A percentile compares a stretch with the other conserved stretches of the same genome.
Conservation (phyloP, 2,113 vertebrate genomes). For the western clawed frog (Xenopus tropicalis) region DNA sequence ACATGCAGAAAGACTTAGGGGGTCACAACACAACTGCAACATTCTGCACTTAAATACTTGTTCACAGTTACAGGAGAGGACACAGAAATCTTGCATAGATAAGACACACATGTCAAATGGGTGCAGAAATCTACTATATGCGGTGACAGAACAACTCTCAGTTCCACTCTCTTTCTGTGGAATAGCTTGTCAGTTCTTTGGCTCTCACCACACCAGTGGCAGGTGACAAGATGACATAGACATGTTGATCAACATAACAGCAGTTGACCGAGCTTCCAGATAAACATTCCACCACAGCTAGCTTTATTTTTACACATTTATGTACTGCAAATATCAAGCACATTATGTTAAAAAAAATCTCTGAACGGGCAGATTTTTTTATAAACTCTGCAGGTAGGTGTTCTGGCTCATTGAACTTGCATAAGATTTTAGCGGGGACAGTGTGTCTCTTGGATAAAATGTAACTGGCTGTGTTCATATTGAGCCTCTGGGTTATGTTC, state of each 20-base stretch:
- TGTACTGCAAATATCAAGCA: too few species aligned
- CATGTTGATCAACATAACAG: not conserved
- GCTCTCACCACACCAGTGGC: not conserved
- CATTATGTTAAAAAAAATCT: too few species aligned
- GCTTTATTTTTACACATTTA: too few species aligned
- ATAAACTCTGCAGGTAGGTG: not conserved
- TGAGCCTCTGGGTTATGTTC: not conserved
- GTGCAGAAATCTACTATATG: too few species aligned
- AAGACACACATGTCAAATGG: too few species aligned
- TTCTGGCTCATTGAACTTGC: constrained; percentile 15
- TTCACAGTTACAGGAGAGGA: too few species aligned
- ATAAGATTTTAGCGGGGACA: constrained; percentile 2
- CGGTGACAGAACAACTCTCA: too few species aligned
- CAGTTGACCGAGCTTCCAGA: not conserved
- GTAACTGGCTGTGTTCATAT: not conserved
- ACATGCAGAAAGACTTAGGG: not conserved
- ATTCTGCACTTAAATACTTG: too few species aligned
- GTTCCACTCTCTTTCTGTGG: too few species aligned
- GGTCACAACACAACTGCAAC: too few species aligned
- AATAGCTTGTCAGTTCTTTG: too few species aligned
- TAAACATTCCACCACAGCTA: not conserved
- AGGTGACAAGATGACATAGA: constrained; percentile 2
- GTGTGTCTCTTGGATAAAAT: constrained; percentile 31
- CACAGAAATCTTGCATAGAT: too few species aligned
- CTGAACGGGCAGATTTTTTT: not conserved